Conservation (phyloP, 1,140 invertebrate species). For the Wiebesia pumilae region DNA sequence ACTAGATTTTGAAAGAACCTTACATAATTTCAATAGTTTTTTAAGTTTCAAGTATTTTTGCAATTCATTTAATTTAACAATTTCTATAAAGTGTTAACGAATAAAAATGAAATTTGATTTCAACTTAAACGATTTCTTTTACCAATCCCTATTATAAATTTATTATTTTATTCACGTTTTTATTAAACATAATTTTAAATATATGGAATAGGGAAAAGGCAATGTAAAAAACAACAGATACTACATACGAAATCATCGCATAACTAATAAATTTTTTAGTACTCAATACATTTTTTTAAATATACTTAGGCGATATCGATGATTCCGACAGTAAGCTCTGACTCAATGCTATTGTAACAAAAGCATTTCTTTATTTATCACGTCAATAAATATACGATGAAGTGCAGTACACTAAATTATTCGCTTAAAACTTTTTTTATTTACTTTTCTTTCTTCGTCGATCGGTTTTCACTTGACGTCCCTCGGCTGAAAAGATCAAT, state of each 20-base stretch:
- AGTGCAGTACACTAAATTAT: constrained; percentile 54
- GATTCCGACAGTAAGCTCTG: constrained; percentile 8
- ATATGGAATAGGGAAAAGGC: not conserved
- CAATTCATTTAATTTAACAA: too few relatives aligned
- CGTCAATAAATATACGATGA: constrained; percentile 52
- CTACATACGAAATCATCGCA: constrained; percentile 29
- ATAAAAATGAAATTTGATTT: too few relatives aligned
- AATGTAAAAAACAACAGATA: not conserved
- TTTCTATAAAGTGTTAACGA: too few relatives aligned
- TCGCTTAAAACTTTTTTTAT: constrained; percentile 48
- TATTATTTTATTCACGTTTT: not conserved
- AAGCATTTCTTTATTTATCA: constrained; percentile 54
- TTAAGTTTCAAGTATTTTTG: too few relatives aligned
- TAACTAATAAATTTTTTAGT: not conserved
- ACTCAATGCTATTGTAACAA: constrained; percentile 38
- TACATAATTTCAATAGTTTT: too few relatives aligned
- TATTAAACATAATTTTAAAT: not conserved
- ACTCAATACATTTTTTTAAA: not conserved
- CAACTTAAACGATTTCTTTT: too few relatives aligned
- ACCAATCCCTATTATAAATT: too few relatives aligned
- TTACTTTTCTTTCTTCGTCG: constrained; percentile 43
- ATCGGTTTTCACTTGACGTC: constrained; percentile 54
- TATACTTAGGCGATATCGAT: not conserved
- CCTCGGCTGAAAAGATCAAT: constrained; percentile 72
- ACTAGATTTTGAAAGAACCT: too few relatives aligned